Evolutionary conservation across 1,140 invertebrate genomes (phyloP).

Genomic region (Aethina tumida): DNA sequence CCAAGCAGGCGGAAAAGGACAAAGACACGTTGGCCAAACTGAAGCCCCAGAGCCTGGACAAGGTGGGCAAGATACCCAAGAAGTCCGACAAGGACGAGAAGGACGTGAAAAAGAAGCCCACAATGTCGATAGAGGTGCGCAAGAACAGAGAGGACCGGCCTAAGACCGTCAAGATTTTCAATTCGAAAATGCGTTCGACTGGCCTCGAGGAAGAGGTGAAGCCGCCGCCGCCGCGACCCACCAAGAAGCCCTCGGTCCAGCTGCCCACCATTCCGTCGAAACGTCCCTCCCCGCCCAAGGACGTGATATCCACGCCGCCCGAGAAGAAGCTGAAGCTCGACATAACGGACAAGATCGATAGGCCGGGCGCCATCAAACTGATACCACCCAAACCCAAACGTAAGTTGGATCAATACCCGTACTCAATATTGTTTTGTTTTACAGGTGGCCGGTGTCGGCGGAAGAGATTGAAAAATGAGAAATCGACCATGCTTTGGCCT

Average conservation of each 20-base stretch:
- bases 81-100: slow-evolving; percentile 39
- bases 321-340: slow-evolving; percentile 58
- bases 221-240: slow-evolving; percentile 58
- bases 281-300: slow-evolving; percentile 50
- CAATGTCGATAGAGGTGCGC: slow-evolving; percentile 68
- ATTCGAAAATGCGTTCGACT: slow-evolving; percentile 78
- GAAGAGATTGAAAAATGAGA: slow-evolving; percentile 13
- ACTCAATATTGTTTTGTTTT: slow-evolving; percentile 29
- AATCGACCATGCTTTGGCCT: slow-evolving; percentile 8
- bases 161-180: slow-evolving; percentile 81
- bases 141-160: slow-evolving; percentile 55
- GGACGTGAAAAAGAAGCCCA: slow-evolving; percentile 55
- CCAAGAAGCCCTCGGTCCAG: slow-evolving; percentile 42
- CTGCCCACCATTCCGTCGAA: slow-evolving; percentile 42
- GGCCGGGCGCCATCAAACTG: slow-evolving; percentile 70
- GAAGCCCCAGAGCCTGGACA: slow-evolving; percentile 52
- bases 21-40: slow-evolving; percentile 56
- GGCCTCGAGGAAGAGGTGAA: slow-evolving; percentile 74
- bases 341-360: slow-evolving; percentile 42
- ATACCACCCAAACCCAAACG: slow-evolving; percentile 81
- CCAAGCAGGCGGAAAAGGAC: slow-evolving; percentile 51
- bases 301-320: slow-evolving; percentile 37
- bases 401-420: slow-evolving; percentile 46
- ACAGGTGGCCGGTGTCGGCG: slow-evolving; percentile 19
- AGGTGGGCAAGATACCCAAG: slow-evolving; percentile 68